phyloP scores from a whole-genome alignment of 2,888 invertebrate genomes.

The Phaedon cochleariae region DNA sequence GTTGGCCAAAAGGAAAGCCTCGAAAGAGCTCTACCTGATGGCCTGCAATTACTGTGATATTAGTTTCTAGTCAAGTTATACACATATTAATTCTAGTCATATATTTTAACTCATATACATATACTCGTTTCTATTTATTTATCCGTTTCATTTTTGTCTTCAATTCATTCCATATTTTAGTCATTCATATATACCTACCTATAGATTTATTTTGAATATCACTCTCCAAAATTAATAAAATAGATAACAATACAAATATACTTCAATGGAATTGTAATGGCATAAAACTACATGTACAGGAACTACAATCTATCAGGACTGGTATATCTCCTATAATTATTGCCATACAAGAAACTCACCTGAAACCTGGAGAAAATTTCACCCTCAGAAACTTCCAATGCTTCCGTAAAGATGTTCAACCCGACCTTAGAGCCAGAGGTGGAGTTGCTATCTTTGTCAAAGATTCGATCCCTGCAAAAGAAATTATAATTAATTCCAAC shows the following conservation, averaged over 20 bases:
- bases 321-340: not conserved
- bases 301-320: not conserved
- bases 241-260: not conserved
- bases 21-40: too few relatives aligned
- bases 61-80: too few relatives aligned
- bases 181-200: too few relatives aligned
- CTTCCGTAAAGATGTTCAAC: not conserved
- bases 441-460: conserved; percentile 6
- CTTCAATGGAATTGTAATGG: conserved; percentile 7
- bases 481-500: not conserved
- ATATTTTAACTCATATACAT: too few relatives aligned
- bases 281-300: not conserved
- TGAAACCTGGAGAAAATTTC: not conserved
- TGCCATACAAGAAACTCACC: not conserved
- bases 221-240: not conserved
- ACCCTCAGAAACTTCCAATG: not conserved
- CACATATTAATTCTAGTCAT: too few relatives aligned
- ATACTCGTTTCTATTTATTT: too few relatives aligned
- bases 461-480: not conserved
- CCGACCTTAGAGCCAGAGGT: not conserved
- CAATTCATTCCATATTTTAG: too few relatives aligned
- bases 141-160: too few relatives aligned
- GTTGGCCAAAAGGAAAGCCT: too few relatives aligned
- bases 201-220: not conserved
- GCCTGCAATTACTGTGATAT: too few relatives aligned